Evolutionary conservation across 1,140 invertebrate species (phyloP).

Genomic region (Branchinecta lindahli): DNA sequence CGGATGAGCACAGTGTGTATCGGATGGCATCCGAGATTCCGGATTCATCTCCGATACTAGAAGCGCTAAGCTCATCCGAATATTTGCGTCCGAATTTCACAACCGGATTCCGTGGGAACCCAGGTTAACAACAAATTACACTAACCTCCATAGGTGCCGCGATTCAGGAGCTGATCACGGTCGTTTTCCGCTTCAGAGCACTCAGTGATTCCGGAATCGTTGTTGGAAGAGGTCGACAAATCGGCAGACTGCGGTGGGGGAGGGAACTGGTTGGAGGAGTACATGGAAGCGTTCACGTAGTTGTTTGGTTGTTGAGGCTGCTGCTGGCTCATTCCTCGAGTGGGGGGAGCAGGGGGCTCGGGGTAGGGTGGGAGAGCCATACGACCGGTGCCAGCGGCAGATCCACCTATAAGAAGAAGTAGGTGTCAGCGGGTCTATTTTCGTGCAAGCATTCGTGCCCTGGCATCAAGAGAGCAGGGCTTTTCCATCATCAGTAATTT

Average conservation of each 20-base stretch:
- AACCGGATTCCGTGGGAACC: too few species aligned
- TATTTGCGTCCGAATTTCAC: too few species aligned
- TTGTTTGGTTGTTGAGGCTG: conserved; percentile 41
- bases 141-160: conserved; percentile 51
- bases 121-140: conserved; percentile 20
- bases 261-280: conserved; percentile 18
- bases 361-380: conserved; percentile 31
- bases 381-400: conserved; percentile 9
- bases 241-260: conserved; percentile 49
- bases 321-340: conserved; percentile 41
- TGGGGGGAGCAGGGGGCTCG: conserved; percentile 51
- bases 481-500: conserved; percentile 7
- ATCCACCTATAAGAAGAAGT: background rate
- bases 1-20: too few species aligned
- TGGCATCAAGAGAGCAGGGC: conserved; percentile 6
- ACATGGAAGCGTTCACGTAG: conserved; percentile 46
- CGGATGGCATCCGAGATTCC: too few species aligned
- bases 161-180: conserved; percentile 52
- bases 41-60: too few species aligned
- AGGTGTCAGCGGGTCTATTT: background rate
- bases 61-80: too few species aligned
- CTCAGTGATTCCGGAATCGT: conserved; percentile 79
- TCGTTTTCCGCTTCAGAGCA: conserved; percentile 84
- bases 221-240: conserved; percentile 79
- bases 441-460: background rate